Conservation (phyloP, 1,140 invertebrate genomes). For the Drosophila yakuba region DNA sequence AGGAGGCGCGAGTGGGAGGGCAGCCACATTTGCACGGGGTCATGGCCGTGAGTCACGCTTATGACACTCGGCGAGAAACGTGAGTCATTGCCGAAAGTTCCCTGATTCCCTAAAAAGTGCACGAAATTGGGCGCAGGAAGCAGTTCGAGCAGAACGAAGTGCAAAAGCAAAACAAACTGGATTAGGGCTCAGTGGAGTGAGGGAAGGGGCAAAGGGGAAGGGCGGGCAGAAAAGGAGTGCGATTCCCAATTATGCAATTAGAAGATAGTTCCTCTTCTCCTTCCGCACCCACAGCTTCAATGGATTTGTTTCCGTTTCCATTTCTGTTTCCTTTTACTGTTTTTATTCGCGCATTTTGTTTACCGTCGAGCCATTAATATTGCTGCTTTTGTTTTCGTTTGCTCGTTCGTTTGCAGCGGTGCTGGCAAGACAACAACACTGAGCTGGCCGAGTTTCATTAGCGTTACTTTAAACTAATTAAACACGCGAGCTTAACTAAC, state of each 20-base stretch:
- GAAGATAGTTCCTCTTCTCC: not conserved
- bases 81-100: conserved; percentile 49
- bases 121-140: conserved; percentile 25
- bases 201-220: not conserved
- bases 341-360: conserved; percentile 5
- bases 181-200: not conserved
- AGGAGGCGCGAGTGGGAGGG: conserved; percentile 8
- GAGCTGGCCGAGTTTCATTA: conserved; percentile 31
- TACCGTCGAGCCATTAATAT: not conserved
- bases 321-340: too few species aligned
- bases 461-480: conserved; percentile 47
- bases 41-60: conserved; percentile 56
- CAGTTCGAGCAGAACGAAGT: conserved; percentile 12
- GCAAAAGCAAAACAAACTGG: conserved; percentile 15
- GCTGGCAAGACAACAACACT: conserved; percentile 10
- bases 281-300: not conserved
- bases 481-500: conserved; percentile 33
- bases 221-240: too few species aligned
- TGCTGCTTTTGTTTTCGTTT: conserved; percentile 11
- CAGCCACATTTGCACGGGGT: conserved; percentile 3
- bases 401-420: conserved; percentile 11
- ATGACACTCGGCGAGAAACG: conserved; percentile 12
- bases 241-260: conserved; percentile 23
- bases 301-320: conserved; percentile 1
- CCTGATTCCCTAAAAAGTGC: conserved; percentile 5